Conservation (phyloP, 2,113 vertebrate species). For the Semnornis frantzii region DNA sequence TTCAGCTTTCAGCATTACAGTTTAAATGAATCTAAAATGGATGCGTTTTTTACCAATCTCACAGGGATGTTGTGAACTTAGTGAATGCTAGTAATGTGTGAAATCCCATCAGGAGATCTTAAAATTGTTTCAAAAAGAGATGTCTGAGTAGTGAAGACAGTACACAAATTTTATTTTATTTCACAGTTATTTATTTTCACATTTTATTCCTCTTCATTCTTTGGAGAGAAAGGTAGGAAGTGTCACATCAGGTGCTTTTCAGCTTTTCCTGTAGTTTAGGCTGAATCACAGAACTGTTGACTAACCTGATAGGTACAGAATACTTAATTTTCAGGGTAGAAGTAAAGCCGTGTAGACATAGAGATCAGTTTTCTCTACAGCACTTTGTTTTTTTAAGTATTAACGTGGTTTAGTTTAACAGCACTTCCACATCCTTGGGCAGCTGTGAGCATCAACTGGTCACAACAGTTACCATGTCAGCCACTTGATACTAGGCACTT, state of each 20-base stretch:
- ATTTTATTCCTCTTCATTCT: background rate
- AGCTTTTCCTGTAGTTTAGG: slow-evolving; percentile 1
- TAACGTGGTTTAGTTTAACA: background rate
- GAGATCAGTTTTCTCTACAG: background rate
- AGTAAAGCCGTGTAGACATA: background rate
- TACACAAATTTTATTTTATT: background rate
- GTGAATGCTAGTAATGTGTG: background rate
- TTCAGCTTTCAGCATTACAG: background rate
- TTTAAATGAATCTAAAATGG: background rate
- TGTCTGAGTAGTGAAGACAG: background rate
- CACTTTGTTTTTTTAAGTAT: background rate
- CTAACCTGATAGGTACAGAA: background rate
- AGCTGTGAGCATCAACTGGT: background rate
- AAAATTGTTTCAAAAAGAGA: background rate
- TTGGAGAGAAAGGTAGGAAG: slow-evolving; percentile 1
- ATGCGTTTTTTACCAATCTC: background rate
- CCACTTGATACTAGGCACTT: background rate
- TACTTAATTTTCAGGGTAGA: background rate
- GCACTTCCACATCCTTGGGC: background rate
- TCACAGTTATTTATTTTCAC: background rate
- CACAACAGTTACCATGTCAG: background rate
- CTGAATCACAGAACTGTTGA: slow-evolving; percentile 26
- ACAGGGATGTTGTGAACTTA: background rate
- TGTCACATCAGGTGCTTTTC: slow-evolving; percentile 5
- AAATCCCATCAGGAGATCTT: background rate